Evolutionary conservation across 2,113 vertebrate species (phyloP), one percentile per base, ranked within the genome.

Genomic region (Pteruthius melanotis): DNA sequence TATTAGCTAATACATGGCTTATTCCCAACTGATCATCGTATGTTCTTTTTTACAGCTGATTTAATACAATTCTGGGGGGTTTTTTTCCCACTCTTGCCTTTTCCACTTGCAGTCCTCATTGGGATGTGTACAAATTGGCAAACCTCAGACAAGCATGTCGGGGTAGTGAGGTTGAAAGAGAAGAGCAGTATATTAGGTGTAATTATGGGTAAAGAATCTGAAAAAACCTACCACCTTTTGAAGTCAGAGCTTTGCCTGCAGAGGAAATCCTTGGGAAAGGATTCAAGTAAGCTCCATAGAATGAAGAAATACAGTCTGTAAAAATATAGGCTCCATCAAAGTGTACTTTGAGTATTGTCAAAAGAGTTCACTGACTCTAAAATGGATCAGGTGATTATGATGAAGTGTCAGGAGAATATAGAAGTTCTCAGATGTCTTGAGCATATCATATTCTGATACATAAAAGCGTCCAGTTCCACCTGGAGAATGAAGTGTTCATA

Each of bases 221-320:
- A 84, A 56, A 45, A 72, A 76, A 85, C 13, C 37, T 76, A 23
- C 37, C 1, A 11, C 30, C 63, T 63, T 95, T 94, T 93, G 90
- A 89, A 95, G 82, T 83, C 47, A 76, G 59, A 76, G 90, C 42
- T 93, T 80, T 94, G 82, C 78, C 87, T 90, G 54, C 50, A 54
- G 75, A 83, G 78, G 50, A 91, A 92, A 91, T 95, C 94, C 81
- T 91, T 47, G 45, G 65, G 37, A 95, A 91, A 54, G 54, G 84
- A 83, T 93, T 90, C 0, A 0, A 44, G 39, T 80, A 85, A 91
- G 78, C 42, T 90, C 63, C 4, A 0, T 79, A 63, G 57, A 72
- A 56, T 21, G 59, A 85, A 93, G 75, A 57, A 53, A 16, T 68
- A 30, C 40, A 15, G 78, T 65, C n/a, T 1, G 0, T 64, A 61